These are phyloP conservation scores for Drosophila santomea DNA, from an alignment of 1,140 invertebrate species.

Conservation along the genomic window DNA sequence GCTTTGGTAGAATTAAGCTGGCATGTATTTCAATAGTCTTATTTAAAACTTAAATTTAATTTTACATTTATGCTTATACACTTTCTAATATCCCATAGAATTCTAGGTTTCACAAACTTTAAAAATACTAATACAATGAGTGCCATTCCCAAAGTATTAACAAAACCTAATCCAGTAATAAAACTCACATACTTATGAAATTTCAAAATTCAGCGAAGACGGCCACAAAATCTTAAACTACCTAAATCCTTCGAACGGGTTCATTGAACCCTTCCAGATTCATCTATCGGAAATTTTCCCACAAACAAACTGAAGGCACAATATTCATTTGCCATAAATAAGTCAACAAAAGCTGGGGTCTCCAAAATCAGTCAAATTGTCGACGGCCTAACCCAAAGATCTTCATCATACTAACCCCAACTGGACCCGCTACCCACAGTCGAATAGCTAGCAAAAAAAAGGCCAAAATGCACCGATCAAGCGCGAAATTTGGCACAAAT, in stretches of 20 bases:
- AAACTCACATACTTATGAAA: too few relatives aligned
- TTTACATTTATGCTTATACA: too few relatives aligned
- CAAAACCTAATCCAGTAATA: too few relatives aligned
- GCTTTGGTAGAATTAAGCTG: background rate
- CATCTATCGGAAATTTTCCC: constrained; percentile 13
- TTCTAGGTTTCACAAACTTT: too few relatives aligned
- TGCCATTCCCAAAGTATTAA: too few relatives aligned
- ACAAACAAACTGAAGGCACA: background rate
- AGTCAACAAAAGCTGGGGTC: constrained; percentile 22
- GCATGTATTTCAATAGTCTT: too few relatives aligned
- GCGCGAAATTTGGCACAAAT: constrained; percentile 71
- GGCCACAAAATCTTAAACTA: background rate
- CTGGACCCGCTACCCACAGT: constrained; percentile 42
- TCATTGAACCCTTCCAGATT: constrained; percentile 2
- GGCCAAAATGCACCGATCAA: constrained; percentile 42
- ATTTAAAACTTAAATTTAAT: too few relatives aligned
- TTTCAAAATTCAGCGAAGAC: background rate
- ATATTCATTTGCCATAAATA: constrained; percentile 29
- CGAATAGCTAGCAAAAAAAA: constrained; percentile 8
- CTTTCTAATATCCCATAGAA: too few relatives aligned
- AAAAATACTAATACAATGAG: too few relatives aligned
- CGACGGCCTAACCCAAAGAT: constrained; percentile 44
- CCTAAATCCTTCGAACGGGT: background rate
- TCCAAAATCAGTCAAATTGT: constrained; percentile 46
- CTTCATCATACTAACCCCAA: constrained; percentile 44